Base-by-base conservation (phyloP, 2,888 invertebrate species). In the Macrophya alboannulata region DNA sequence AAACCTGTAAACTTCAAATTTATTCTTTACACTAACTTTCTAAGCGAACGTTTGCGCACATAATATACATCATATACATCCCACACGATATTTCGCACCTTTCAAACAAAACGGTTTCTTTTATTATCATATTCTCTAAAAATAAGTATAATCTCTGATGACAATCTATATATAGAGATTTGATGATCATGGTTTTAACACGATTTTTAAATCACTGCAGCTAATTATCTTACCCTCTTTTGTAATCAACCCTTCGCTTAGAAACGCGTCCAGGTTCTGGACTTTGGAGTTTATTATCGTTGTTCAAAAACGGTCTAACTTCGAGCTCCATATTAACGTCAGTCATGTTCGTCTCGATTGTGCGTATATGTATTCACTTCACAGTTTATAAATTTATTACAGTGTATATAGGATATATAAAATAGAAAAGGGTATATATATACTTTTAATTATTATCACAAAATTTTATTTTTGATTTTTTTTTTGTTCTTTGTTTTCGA, bases 301-400 rank as follows among this genome's bases (percentile, higher is more conserved):
- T 83, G 83, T 45, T 83, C 48, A 83, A 68, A 83, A 83, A 83
- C 48, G 83, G 83, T 31, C 83, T 68, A 0, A 83, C 71, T 71
- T 83, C 83, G 17, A 71, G 83, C 37, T 83, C 83, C 83, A 83
- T 83, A 37, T 83, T 83, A 4, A 37, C 68, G 51, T 83, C 83
- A 15, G 40, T 59, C 81, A 81, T 81, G 3, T 31, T 31, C 3
- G 31, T 31, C 31, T 31, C 31, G 62, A 21, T 62, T 21, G 25
- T 62, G 3, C 21, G 4, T 59, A 62, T 25, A 9, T 15, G 15
- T 0, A 25, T 43, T 81, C 81, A 81, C 81, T 81, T 21, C 81
- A 81, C 62, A 31, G 31, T 40, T 43, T 0, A n/a, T n/a, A 62
- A 25, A 25, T 62, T 25, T 25, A 62, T 62, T 62, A 31, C 1